A percentile compares a stretch with the other conserved stretches of the same genome.
phyloP scores from a whole-genome alignment of 2,113 vertebrate species.

The Rissa tridactyla region DNA sequence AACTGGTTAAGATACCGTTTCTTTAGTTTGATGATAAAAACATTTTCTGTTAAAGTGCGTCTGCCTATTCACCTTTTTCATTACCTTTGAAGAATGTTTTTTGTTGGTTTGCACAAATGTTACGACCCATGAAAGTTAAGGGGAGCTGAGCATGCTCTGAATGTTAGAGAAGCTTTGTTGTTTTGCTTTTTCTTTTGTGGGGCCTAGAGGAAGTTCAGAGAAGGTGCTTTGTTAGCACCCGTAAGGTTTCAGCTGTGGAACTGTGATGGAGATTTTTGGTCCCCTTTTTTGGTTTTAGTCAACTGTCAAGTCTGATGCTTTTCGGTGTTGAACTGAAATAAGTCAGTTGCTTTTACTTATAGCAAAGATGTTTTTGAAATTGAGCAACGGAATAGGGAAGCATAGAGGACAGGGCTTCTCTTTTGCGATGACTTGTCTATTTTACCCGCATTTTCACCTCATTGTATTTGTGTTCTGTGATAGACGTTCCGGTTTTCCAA shows the following conservation, averaged over 20 bases:
- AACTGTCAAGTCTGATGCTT: neutral
- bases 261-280: neutral
- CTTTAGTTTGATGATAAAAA: neutral
- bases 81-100: neutral
- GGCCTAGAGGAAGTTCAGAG: neutral
- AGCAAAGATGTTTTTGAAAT: neutral
- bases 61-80: neutral
- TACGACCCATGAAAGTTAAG: neutral
- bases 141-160: neutral
- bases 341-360: neutral
- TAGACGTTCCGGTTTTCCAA: neutral
- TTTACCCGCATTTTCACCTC: neutral
- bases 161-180: neutral
- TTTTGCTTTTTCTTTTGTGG: neutral
- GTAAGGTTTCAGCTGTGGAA: neutral
- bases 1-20: neutral
- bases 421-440: neutral
- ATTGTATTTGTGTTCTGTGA: neutral
- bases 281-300: neutral
- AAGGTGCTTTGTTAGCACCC: neutral
- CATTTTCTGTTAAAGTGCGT: neutral
- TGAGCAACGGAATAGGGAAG: neutral
- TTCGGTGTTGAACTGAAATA: neutral
- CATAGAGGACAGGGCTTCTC: neutral
- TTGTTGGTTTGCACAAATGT: neutral